Evolutionary conservation across 2,888 invertebrate genomes (phyloP).

Genomic region (Sesia bembeciformis): DNA sequence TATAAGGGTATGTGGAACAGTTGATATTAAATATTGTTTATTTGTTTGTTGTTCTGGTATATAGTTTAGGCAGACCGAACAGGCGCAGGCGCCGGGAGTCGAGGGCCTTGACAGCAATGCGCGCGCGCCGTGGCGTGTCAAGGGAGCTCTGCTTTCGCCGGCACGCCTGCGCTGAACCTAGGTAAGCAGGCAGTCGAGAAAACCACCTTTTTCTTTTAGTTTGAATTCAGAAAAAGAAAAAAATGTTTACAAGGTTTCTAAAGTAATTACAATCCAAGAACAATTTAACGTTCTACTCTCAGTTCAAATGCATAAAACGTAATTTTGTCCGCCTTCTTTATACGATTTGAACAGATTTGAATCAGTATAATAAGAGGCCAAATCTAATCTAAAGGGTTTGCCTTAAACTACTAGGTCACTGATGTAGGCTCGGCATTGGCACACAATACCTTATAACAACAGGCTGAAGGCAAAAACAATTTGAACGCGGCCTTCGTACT

Average conservation of each 20-base stretch:
- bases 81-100: conserved; percentile 16
- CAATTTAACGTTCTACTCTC: too few relatives aligned
- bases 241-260: too few relatives aligned
- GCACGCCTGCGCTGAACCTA: conserved; percentile 44
- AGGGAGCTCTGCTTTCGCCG: conserved; percentile 73
- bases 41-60: conserved; percentile 21
- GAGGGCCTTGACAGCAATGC: conserved; percentile 70
- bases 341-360: too few relatives aligned
- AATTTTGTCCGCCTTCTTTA: too few relatives aligned
- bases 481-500: conserved; percentile 38
- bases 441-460: conserved; percentile 45
- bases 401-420: neutral
- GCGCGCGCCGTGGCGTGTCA: conserved; percentile 71
- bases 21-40: conserved; percentile 28
- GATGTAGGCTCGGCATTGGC: neutral
- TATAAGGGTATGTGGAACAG: conserved; percentile 12
- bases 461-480: conserved; percentile 47
- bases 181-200: too few relatives aligned
- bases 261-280: too few relatives aligned
- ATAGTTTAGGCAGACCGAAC: conserved; percentile 18
- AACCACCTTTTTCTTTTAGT: too few relatives aligned
- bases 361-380: too few relatives aligned
- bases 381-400: too few relatives aligned
- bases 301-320: too few relatives aligned
- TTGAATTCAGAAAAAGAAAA: too few relatives aligned